A percentile compares a stretch with the other conserved stretches of the same genome.
Evolutionary conservation across 2,888 invertebrate genomes (phyloP).

Genomic region (Yponomeuta malinellus): DNA sequence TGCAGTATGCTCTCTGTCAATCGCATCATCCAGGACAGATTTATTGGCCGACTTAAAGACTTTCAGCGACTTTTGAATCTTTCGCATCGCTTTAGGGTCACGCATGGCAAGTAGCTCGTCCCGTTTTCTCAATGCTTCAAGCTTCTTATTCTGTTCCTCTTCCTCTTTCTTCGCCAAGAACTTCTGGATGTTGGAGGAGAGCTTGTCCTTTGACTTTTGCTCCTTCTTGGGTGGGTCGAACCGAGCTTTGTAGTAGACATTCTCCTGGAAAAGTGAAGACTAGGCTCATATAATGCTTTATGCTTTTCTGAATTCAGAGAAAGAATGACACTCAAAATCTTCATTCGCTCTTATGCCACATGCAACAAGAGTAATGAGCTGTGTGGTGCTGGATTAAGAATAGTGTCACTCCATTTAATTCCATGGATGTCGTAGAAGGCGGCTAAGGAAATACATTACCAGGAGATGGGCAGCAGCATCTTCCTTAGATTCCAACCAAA

Average conservation of each 20-base stretch:
- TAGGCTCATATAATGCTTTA: background rate
- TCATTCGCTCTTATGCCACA: too few species aligned
- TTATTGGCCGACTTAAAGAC: slow-evolving; percentile 93
- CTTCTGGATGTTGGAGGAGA: slow-evolving; percentile 88
- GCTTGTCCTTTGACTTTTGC: slow-evolving; percentile 77
- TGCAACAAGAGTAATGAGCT: too few species aligned
- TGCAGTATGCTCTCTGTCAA: slow-evolving; percentile 84
- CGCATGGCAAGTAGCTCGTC: slow-evolving; percentile 79
- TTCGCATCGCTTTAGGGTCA: slow-evolving; percentile 83
- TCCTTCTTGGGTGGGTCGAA: slow-evolving; percentile 90
- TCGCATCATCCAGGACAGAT: slow-evolving; percentile 88
- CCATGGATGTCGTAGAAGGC: too few species aligned
- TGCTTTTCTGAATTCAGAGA: background rate
- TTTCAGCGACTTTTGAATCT: slow-evolving; percentile 87
- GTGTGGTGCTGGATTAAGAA: too few species aligned
- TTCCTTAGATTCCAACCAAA: too few species aligned
- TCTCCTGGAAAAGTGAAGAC: slow-evolving; percentile 43
- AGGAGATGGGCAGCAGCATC: too few species aligned
- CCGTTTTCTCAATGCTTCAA: slow-evolving; percentile 78
- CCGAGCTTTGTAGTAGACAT: slow-evolving; percentile 82
- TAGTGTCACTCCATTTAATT: too few species aligned
- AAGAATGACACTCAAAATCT: too few species aligned
- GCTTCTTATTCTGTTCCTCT: slow-evolving; percentile 81
- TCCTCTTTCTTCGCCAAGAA: slow-evolving; percentile 89
- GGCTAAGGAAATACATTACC: too few species aligned